Base-by-base conservation (phyloP, 1,140 invertebrate genomes). In the Drosophila willistoni region DNA sequence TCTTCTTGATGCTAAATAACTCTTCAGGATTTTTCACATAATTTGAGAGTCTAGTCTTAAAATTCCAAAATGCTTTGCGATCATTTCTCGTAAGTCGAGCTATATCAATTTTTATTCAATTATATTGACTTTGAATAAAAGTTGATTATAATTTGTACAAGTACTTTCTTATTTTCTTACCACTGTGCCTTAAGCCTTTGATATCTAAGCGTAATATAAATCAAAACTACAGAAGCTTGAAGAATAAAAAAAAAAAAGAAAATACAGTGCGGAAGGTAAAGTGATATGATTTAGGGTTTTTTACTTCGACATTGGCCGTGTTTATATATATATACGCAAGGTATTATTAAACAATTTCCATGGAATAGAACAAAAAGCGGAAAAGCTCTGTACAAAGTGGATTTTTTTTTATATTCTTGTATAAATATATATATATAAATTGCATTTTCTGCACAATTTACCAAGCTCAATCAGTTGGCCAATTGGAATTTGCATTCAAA, bases 361-460 rank as follows among this genome's bases (percentile, higher is more conserved):
- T 34, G 10, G 7, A 36, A 47, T 44, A 17, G 19, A 68, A 62
- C n/a, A 29, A 25, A 34, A 34, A 36, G 41, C 41, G 29, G 13
- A 66, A 74, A 66, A 41, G n/a, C 55, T 39, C 55, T 39, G 64
- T 34, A 36, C 6, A 47, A 51, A 51, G 9, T 51, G 44, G 44
- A 22, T 22, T 22, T 22, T 5, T 51, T 51, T 12, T 22, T 25
- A 25, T 25, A 7, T 51, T 12, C 19, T 22, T 51, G 9, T 47
- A 47, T 47, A 13, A 68, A 75, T 81, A 57, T 71, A 82, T 71
- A 82, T 29, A 29, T 78, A 81, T 74, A 59, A 73, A 82, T 85
- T 86, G 83, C 71, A 85, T 79, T 82, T 85, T 73, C 68, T 73
- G 73, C 72, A 68, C 72, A 70, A 77, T 79, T 84, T 70, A 51